These are phyloP conservation scores for Lagria hirta DNA, from an alignment of 2,888 invertebrate species.

Conservation along the genomic window DNA sequence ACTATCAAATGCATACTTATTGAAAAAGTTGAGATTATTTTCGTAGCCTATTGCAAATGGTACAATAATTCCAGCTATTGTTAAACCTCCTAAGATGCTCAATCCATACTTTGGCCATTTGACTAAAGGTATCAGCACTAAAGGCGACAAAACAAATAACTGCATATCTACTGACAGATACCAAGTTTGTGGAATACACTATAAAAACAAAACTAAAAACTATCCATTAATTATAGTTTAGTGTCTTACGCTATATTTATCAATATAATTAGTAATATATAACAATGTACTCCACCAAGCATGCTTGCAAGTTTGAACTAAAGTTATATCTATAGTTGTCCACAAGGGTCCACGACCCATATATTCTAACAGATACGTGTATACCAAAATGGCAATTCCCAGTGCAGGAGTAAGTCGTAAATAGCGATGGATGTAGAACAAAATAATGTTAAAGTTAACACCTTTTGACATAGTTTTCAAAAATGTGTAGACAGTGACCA, in stretches of 20 bases:
- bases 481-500: constrained; percentile 56
- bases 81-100: constrained; percentile 3
- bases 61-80: constrained; percentile 9
- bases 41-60: constrained; percentile 11
- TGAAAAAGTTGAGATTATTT: constrained; percentile 4
- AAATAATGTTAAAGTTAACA: constrained; percentile 42
- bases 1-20: too few relatives aligned
- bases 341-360: constrained; percentile 23
- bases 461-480: constrained; percentile 41
- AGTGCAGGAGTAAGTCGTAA: constrained; percentile 46
- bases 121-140: constrained; percentile 33
- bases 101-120: constrained; percentile 25
- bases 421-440: constrained; percentile 30
- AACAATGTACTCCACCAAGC: constrained; percentile 23
- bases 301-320: constrained; percentile 8
- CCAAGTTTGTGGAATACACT: constrained; percentile 41
- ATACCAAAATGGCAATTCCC: constrained; percentile 12
- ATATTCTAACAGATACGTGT: constrained; percentile 10
- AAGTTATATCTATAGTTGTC: constrained; percentile 7
- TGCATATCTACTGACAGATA: constrained; percentile 42
- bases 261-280: constrained; percentile 21
- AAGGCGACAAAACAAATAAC: constrained; percentile 36
- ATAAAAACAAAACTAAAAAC: constrained; percentile 17
- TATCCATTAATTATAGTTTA: constrained; percentile 1
- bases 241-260: constrained; percentile 3